Evolutionary conservation across 92 coral and sea anemone species (phyloP), one percentile per base, ranked within the genome.

Genomic region (Zoanthus solanderi): DNA sequence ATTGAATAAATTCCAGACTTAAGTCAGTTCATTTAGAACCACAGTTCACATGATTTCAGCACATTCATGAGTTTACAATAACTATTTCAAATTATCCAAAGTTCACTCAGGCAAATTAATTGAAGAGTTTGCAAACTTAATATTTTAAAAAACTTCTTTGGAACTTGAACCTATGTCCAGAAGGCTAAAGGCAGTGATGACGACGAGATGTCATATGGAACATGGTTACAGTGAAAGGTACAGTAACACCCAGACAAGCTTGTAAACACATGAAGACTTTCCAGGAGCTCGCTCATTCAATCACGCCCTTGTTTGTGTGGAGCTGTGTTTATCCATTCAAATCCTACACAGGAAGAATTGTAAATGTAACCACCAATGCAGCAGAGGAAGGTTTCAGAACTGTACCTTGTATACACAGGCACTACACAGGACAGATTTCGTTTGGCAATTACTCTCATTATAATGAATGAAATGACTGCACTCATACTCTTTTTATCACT

Each of bases 251-350:
- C 71, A 67, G 72, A 67, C 32, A 67, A 67, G 72, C 72, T 67
- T 67, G 72, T 67, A 7, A 67, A 67, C 32, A n/a, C 72, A 2
- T 67, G 72, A 67, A 67, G 72, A 67, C 72, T 67, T n/a, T 67
- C n/a, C 72, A 67, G 72, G 5, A 18, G 31, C 7, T 67, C 13
- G 72, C 32, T 67, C 72, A 67, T 67, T 67, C n/a, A 67, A 67
- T n/a, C 72, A 67, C 8, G 72, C 72, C 72, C 72, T 67, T 67
- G 72, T 7, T 67, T 67, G 72, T 67, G 72, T 67, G 72, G n/a
- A 67, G 31, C 31, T 67, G n/a, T 67, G 31, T 8, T 32, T 7
- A 67, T 67, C 72, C 72, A 67, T 67, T 67, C 72, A 7, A n/a
- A n/a, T 67, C 31, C n/a, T 67, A 67, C 72, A 67, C 72, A 67